phyloP scores from a whole-genome alignment of 2,797 vertebrate genomes.

The Synaphobranchus kaupii region DNA sequence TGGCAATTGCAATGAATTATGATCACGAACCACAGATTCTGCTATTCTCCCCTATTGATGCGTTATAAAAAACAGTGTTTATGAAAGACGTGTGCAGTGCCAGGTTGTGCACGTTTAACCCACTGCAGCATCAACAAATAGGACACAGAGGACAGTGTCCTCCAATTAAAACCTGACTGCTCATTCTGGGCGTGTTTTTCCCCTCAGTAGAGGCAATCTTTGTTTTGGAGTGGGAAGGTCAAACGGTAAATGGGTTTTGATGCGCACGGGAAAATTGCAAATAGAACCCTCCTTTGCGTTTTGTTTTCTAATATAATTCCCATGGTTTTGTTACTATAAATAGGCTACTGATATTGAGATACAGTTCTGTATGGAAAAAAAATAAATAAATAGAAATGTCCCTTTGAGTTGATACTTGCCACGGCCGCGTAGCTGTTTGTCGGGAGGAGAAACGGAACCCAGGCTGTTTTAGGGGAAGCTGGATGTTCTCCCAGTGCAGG shows the following conservation, averaged over 20 bases:
- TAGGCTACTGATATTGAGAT: conserved; percentile 65
- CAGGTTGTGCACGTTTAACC: not conserved
- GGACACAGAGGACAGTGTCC: conserved; percentile 24
- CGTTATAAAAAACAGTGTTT: not conserved
- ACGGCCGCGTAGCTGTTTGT: conserved; percentile 70
- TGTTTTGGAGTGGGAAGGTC: conserved; percentile 75
- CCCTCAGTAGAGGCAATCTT: conserved; percentile 70
- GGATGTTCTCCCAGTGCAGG: conserved; percentile 63
- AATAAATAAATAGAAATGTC: conserved; percentile 58
- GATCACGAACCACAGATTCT: not conserved
- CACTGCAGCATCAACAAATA: conserved; percentile 10
- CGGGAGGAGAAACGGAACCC: conserved; percentile 75
- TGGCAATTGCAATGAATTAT: not conserved
- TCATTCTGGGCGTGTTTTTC: conserved; percentile 48
- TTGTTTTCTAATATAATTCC: conserved; percentile 66
- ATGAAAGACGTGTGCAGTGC: not conserved
- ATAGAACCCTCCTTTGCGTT: conserved; percentile 68
- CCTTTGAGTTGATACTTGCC: conserved; percentile 76
- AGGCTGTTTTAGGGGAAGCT: conserved; percentile 66
- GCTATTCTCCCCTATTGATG: not conserved
- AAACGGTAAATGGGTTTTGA: conserved; percentile 74
- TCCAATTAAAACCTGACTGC: conserved; percentile 41
- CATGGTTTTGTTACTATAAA: conserved; percentile 78
- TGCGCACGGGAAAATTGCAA: conserved; percentile 72
- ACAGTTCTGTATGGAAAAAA: conserved; percentile 76